phyloP scores from a whole-genome alignment of 2,113 vertebrate species.

The Phycodurus eques region DNA sequence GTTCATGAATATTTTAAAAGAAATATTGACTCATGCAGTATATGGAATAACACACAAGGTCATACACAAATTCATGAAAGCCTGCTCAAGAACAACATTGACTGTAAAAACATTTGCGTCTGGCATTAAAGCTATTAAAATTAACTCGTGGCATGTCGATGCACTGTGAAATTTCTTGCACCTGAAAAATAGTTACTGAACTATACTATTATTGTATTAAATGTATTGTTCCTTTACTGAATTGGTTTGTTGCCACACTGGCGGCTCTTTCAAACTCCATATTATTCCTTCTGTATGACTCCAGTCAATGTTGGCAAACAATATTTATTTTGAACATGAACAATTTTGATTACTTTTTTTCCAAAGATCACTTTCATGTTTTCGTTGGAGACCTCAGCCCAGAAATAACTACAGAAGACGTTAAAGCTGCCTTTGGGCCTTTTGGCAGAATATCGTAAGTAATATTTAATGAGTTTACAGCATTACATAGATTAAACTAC shows the following conservation, averaged over 20 bases:
- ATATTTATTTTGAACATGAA: background rate
- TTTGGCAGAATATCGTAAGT: slow-evolving; percentile 99
- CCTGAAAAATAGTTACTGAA: too few relatives aligned
- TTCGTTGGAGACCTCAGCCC: slow-evolving; percentile 99
- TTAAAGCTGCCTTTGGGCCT: slow-evolving; percentile 95
- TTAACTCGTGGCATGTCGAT: too few relatives aligned
- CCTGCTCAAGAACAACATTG: too few relatives aligned
- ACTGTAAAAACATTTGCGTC: too few relatives aligned
- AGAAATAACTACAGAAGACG: slow-evolving; percentile 98
- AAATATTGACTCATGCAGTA: background rate
- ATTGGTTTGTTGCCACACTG: background rate
- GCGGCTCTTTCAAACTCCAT: background rate
- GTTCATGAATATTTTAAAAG: too few relatives aligned
- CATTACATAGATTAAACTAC: background rate
- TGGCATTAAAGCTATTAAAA: too few relatives aligned
- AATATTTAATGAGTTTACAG: background rate
- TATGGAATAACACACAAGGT: background rate
- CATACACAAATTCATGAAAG: too few relatives aligned
- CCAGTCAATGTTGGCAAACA: background rate
- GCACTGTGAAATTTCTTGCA: too few relatives aligned
- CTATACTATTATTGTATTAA: too few relatives aligned
- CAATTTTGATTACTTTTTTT: background rate
- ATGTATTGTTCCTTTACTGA: too few relatives aligned
- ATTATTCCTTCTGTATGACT: background rate
- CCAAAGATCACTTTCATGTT: slow-evolving; percentile 93